Evolutionary conservation across 2,888 invertebrate species (phyloP).

Genomic region (Ligdia adustata): DNA sequence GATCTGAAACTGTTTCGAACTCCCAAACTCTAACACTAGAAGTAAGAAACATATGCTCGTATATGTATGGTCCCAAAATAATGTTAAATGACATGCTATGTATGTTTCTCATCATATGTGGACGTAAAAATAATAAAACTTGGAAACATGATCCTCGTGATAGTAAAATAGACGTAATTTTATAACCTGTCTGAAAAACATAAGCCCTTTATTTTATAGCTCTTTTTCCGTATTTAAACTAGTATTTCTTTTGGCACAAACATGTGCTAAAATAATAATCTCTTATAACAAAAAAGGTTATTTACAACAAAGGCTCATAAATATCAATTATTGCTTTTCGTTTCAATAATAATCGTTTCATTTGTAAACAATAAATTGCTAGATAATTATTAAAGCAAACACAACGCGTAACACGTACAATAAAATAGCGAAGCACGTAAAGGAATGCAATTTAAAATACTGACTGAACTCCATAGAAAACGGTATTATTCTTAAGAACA

Average conservation of each 20-base stretch:
- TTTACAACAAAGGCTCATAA: conserved; percentile 70
- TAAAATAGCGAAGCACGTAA: conserved; percentile 53
- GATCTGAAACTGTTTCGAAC: too few relatives aligned
- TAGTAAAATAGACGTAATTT: too few relatives aligned
- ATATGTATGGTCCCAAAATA: too few relatives aligned
- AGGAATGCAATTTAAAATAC: conserved; percentile 69
- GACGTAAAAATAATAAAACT: too few relatives aligned
- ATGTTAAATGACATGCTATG: too few relatives aligned
- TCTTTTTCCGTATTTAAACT: too few relatives aligned
- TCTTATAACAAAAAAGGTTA: conserved; percentile 51
- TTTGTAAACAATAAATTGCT: conserved; percentile 29
- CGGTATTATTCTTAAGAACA: conserved; percentile 1
- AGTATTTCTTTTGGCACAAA: conserved; percentile 77
- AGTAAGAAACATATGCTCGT: too few relatives aligned
- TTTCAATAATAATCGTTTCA: conserved; percentile 41
- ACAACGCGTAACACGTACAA: conserved; percentile 63
- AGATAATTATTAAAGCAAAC: conserved; percentile 29
- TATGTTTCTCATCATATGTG: too few relatives aligned
- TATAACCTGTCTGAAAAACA: too few relatives aligned
- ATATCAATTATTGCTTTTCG: conserved; percentile 68
- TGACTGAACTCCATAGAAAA: conserved; percentile 27
- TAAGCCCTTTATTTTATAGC: too few relatives aligned
- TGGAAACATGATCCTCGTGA: too few relatives aligned
- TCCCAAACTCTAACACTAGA: too few relatives aligned
- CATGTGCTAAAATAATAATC: conserved; percentile 62